Evolutionary conservation across 92 coral and sea anemone species (phyloP), one percentile per base, ranked within the genome.

Genomic region (Scolanthus callimorphus): DNA sequence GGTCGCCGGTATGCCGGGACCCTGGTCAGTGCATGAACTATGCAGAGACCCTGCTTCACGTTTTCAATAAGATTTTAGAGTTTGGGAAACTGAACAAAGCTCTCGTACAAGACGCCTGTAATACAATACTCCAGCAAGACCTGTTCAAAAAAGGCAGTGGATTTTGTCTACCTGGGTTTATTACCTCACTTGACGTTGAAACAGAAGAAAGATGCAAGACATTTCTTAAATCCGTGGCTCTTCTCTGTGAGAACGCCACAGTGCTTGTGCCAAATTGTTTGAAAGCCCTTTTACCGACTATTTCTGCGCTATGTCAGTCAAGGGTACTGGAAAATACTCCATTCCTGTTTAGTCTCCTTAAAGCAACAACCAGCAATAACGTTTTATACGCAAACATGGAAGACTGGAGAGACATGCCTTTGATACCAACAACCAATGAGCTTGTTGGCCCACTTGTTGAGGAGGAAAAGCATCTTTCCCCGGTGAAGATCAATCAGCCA

Each of bases 401-500:
- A n/a, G n/a, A n/a, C n/a, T 64, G 71, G 71, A 51, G 29, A 15
- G 71, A 64, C 12, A 29, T 64, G 3, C 71, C 62, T 13, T 50
- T 64, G 38, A 39, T 64, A n/a, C 71, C 71, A 25, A 51, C 48
- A 44, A 51, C 34, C 21, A 15, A 49, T 9, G 71, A 64, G 31
- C 59, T 64, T 3, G 60, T 49, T 29, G 71, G 60, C 8, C 17
- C 24, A 12, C 39, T 64, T 31, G 62, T 64, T 27, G 71, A 49
- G 37, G 48, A 26, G n/a, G 71, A 64, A 60, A 49, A 49, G 30
- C 71, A 64, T 50, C 62, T 64, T 20, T 64, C 71, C 6, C 60
- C 46, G 20, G 71, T 64, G 43, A 64, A 64, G 60, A 46, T 46
- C 4, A 21, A 19, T 4, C 29, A 64, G 21, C 23, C 71, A 17